These are phyloP conservation scores for Heliconius erato DNA, from an alignment of 2,888 invertebrate genomes.

Conservation along the genomic window DNA sequence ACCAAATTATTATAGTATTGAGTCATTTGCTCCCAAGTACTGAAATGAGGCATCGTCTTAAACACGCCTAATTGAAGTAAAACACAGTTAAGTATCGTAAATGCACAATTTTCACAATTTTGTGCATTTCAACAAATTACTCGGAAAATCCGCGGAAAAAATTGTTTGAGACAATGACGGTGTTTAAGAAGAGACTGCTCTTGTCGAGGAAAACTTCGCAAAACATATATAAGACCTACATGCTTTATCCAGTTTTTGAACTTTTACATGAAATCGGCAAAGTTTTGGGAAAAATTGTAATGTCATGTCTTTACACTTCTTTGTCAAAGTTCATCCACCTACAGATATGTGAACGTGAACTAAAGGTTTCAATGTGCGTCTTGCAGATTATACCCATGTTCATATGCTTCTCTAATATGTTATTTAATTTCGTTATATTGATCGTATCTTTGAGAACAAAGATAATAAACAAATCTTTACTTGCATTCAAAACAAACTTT, in stretches of 20 bases:
- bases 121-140: conserved; percentile 18
- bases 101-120: conserved; percentile 22
- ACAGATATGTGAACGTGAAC: background rate
- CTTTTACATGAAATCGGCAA: background rate
- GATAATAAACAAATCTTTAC: too few species aligned
- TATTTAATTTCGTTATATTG: too few species aligned
- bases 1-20: background rate
- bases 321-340: conserved; percentile 2
- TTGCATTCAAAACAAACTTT: too few species aligned
- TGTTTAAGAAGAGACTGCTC: background rate
- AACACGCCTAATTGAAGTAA: conserved; percentile 18
- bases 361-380: background rate
- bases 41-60: background rate
- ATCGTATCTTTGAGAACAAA: too few species aligned
- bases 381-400: background rate
- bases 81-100: conserved; percentile 18
- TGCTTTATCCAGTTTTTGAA: background rate
- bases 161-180: background rate
- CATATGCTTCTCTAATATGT: too few species aligned
- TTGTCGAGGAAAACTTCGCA: background rate
- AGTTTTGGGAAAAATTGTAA: conserved; percentile 3
- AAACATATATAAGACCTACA: background rate
- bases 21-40: background rate
- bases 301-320: background rate
- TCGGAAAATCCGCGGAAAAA: conserved; percentile 3